These are phyloP conservation scores for Nymphalis polychloros DNA, from an alignment of 2,888 invertebrate genomes.

Conservation along the genomic window DNA sequence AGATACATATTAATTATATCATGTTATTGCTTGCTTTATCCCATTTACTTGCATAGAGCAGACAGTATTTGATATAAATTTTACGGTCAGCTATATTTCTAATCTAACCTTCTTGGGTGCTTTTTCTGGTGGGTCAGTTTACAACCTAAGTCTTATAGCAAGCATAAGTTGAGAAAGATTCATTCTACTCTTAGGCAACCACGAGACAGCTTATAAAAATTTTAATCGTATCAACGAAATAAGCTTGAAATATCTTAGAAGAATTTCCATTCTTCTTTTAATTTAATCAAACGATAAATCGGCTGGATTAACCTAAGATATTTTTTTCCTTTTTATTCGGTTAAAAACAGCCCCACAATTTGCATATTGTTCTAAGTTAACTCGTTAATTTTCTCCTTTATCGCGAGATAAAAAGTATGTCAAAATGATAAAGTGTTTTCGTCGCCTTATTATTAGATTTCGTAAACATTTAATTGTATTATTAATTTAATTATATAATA, in stretches of 20 bases:
- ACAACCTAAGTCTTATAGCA: no score
- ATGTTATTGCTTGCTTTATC: no score
- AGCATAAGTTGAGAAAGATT: no score
- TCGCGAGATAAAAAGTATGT: neutral
- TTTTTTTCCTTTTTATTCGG: constrained; percentile 16
- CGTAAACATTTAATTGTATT: neutral
- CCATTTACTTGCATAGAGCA: no score
- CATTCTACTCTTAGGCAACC: no score
- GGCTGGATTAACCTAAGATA: neutral
- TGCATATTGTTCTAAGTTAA: constrained; percentile 21
- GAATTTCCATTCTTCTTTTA: constrained; percentile 7
- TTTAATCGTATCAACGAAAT: neutral
- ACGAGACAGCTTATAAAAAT: neutral
- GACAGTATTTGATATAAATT: no score
- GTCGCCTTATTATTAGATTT: neutral
- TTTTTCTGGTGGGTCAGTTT: no score
- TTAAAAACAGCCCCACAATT: constrained; percentile 16
- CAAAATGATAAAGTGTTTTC: neutral
- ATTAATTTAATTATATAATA: no score
- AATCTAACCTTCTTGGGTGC: no score
- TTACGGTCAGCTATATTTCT: no score
- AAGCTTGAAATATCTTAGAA: constrained; percentile 3
- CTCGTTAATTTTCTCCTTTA: constrained; percentile 14
- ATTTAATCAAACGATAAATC: constrained; percentile 14
- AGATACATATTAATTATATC: no score